A percentile compares a stretch with the other conserved stretches of the same genome.
Conservation (phyloP, 2,888 invertebrate species). For the Drosophila monieri region DNA sequence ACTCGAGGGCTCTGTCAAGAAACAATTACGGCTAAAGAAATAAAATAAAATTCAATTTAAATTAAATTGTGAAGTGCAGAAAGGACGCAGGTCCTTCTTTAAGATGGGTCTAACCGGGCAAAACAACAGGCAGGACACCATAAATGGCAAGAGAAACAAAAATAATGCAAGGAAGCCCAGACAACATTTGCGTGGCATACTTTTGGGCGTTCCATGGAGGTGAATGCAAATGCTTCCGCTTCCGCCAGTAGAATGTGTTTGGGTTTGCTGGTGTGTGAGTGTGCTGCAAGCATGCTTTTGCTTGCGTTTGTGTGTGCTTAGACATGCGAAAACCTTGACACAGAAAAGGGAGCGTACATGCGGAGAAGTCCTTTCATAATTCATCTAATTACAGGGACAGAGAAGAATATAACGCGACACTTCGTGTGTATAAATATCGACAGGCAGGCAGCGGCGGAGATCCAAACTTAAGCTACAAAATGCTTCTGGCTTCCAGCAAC, state of each 20-base stretch:
- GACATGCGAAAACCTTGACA: constrained; percentile 39
- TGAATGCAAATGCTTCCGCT: constrained; percentile 52
- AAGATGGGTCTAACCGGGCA: constrained; percentile 5
- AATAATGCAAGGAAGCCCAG: constrained; percentile 14
- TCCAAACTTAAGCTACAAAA: constrained; percentile 13
- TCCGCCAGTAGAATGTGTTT: constrained; percentile 31
- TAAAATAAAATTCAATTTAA: constrained; percentile 35
- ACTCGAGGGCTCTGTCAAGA: constrained; percentile 32
- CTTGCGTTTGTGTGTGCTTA: neutral
- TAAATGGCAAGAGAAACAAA: constrained; percentile 3
- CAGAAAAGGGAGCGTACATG: constrained; percentile 23
- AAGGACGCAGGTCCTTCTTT: constrained; percentile 14
- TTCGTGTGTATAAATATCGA: constrained; percentile 32
- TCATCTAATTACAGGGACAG: constrained; percentile 34
- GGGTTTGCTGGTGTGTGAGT: constrained; percentile 25
- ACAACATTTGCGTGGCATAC: constrained; percentile 50
- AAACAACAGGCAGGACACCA: neutral
- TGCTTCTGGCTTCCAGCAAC: constrained; percentile 42
- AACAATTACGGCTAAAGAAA: constrained; percentile 42
- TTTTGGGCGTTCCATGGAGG: constrained; percentile 45
- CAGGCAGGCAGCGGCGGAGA: neutral
- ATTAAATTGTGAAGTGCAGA: constrained; percentile 38
- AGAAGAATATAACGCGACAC: constrained; percentile 26
- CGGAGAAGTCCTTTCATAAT: constrained; percentile 29
- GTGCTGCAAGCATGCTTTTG: constrained; percentile 1